Evolutionary conservation across 2,113 vertebrate species (phyloP).

Genomic region (Labeo rohita): DNA sequence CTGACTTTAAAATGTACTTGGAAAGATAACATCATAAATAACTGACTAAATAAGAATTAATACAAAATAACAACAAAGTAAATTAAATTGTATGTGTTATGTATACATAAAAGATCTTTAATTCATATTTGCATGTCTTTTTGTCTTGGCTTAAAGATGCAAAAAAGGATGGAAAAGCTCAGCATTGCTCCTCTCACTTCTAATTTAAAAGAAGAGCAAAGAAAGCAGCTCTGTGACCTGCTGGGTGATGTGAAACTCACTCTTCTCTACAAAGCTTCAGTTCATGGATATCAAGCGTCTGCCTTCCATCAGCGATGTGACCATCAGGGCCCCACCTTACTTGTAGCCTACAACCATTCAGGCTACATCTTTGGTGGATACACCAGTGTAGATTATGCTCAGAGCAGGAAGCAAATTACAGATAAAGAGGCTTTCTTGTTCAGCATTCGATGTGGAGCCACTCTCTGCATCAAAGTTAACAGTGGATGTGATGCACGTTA

Average conservation of each 20-base stretch:
- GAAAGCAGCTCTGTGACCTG: constrained; percentile 52
- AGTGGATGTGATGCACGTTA: constrained; percentile 10
- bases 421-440: constrained; percentile 71
- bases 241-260: constrained; percentile 49
- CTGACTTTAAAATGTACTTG: too few relatives aligned
- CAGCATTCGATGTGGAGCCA: constrained; percentile 48
- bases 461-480: background rate
- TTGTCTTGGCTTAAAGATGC: too few relatives aligned
- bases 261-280: background rate
- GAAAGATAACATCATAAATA: too few relatives aligned
- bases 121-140: too few relatives aligned
- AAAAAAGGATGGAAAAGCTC: too few relatives aligned
- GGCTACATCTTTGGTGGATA: constrained; percentile 72
- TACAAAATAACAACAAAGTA: too few relatives aligned
- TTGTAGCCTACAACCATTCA: constrained; percentile 68
- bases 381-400: constrained; percentile 58
- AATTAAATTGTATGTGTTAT: too few relatives aligned
- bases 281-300: background rate
- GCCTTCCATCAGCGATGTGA: constrained; percentile 69
- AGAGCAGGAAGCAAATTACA: constrained; percentile 23
- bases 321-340: constrained; percentile 62
- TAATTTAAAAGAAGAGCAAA: constrained; percentile 1
- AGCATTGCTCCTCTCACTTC: too few relatives aligned
- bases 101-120: too few relatives aligned
- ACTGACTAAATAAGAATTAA: too few relatives aligned